These are phyloP conservation scores for Tubiluchus corallicola DNA, from an alignment of 2,888 invertebrate species.

Conservation along the genomic window DNA sequence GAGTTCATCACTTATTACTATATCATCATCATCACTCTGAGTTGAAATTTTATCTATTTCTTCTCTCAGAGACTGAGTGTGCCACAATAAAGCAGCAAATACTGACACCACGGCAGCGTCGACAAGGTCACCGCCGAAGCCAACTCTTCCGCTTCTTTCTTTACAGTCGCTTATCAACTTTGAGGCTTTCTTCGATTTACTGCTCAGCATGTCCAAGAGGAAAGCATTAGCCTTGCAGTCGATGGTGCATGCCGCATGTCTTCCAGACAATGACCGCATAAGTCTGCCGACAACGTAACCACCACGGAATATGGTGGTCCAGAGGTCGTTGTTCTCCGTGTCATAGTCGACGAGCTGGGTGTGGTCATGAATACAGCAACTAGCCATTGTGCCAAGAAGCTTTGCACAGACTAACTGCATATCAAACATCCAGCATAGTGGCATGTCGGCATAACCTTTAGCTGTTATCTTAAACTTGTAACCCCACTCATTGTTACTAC, in stretches of 20 bases:
- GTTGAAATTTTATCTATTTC: no score
- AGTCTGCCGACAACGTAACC: constrained; percentile 24
- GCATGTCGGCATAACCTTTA: constrained; percentile 24
- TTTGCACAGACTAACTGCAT: constrained; percentile 23
- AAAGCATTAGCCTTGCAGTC: constrained; percentile 12
- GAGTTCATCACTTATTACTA: background rate
- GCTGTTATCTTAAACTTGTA: constrained; percentile 29
- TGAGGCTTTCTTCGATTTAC: background rate
- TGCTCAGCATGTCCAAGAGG: background rate
- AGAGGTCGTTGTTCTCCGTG: constrained; percentile 21
- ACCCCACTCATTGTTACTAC: constrained; percentile 28
- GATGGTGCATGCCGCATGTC: constrained; percentile 16
- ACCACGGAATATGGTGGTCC: constrained; percentile 26
- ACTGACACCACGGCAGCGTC: constrained; percentile 20
- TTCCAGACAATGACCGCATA: constrained; percentile 25
- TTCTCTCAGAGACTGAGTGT: constrained; percentile 26
- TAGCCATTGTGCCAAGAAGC: constrained; percentile 22
- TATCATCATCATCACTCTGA: no score
- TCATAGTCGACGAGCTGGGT: no score
- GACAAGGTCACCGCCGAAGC: constrained; percentile 21
- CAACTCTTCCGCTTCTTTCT: constrained; percentile 14
- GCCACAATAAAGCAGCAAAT: constrained; percentile 27
- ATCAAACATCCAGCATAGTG: constrained; percentile 25
- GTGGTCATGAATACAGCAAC: no score
- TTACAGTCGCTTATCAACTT: background rate